These are phyloP conservation scores for Chaetodon auriga DNA, from an alignment of 2,113 vertebrate species.

Conservation along the genomic window DNA sequence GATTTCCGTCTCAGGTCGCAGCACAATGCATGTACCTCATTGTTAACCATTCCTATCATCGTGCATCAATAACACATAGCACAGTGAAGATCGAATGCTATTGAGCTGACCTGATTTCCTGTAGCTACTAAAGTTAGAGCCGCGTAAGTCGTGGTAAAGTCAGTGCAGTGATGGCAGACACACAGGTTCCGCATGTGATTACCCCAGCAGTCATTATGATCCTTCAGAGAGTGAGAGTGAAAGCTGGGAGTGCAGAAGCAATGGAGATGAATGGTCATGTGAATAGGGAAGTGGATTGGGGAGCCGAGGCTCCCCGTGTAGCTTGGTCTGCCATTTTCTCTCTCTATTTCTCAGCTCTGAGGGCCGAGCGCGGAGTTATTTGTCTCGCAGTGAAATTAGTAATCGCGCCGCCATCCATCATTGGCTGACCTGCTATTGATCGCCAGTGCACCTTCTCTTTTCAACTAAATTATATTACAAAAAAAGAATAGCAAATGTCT, in stretches of 20 bases:
- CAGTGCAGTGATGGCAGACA: slow-evolving; percentile 16
- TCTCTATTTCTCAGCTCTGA: slow-evolving; percentile 62
- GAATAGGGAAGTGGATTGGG: slow-evolving; percentile 70
- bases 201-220: slow-evolving; percentile 64
- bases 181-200: slow-evolving; percentile 62
- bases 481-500: slow-evolving; percentile 79
- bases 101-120: slow-evolving; percentile 56
- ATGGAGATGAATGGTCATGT: slow-evolving; percentile 77
- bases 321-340: slow-evolving; percentile 63
- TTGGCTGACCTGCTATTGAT: slow-evolving; percentile 84
- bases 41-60: slow-evolving; percentile 40
- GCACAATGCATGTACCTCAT: slow-evolving; percentile 33
- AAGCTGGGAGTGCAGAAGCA: slow-evolving; percentile 56
- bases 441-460: slow-evolving; percentile 77
- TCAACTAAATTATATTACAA: slow-evolving; percentile 84
- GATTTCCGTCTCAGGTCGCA: background rate
- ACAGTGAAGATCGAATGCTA: slow-evolving; percentile 25
- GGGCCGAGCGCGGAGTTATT: slow-evolving; percentile 75
- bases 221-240: slow-evolving; percentile 64
- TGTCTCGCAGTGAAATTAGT: slow-evolving; percentile 86
- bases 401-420: slow-evolving; percentile 85
- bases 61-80: slow-evolving; percentile 33
- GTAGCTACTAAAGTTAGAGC: slow-evolving; percentile 30
- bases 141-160: slow-evolving; percentile 12
- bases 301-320: slow-evolving; percentile 45